phyloP scores from a whole-genome alignment of 2,113 vertebrate species.

The Vireo altiloquus region DNA sequence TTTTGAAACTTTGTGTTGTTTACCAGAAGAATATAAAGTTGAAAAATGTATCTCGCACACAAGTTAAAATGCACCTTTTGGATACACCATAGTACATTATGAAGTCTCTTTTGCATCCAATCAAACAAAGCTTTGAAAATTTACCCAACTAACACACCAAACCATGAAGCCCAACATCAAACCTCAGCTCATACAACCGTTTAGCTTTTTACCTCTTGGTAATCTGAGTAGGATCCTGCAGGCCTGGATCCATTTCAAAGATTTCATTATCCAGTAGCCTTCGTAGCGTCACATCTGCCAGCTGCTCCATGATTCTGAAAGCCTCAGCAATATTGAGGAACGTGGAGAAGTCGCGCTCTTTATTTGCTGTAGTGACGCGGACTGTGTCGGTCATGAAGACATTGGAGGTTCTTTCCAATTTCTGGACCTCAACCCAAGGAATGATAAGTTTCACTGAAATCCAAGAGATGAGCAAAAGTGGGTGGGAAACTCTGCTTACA shows the following conservation, averaged over 20 bases:
- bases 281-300: constrained; percentile 90
- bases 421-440: constrained; percentile 92
- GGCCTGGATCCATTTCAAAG: constrained; percentile 85
- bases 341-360: constrained; percentile 93
- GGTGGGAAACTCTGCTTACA: not conserved
- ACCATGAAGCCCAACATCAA: fast-evolving
- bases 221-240: constrained; percentile 88
- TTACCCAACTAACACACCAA: not conserved
- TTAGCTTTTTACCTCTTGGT: constrained; percentile 83
- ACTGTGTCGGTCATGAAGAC: constrained; percentile 88
- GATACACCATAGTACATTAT: not conserved
- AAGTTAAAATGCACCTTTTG: not conserved
- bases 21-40: not conserved
- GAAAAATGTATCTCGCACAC: not conserved
- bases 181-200: not conserved
- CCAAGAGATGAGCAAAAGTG: not conserved
- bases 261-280: constrained; percentile 90
- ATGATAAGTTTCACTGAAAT: constrained; percentile 87
- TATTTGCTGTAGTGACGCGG: constrained; percentile 80
- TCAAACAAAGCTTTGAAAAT: not conserved
- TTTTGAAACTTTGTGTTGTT: not conserved
- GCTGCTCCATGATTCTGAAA: constrained; percentile 88
- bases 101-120: not conserved
- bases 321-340: constrained; percentile 88
- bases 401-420: constrained; percentile 87